Conservation (phyloP, 2,888 invertebrate genomes). For the Heliconius ethilla region DNA sequence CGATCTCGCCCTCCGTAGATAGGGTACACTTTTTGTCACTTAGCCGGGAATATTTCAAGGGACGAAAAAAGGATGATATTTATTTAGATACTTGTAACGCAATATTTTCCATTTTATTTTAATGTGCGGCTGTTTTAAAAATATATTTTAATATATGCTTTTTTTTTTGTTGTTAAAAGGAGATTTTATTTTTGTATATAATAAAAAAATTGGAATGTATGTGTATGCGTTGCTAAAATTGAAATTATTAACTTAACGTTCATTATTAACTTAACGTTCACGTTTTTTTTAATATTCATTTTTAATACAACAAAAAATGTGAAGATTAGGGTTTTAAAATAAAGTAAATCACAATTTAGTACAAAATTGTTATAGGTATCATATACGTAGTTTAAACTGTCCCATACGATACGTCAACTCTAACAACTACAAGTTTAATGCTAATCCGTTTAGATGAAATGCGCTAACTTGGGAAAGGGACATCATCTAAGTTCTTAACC, state of each 20-base stretch:
- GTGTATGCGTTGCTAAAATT: too few species aligned
- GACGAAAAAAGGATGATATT: conserved; percentile 54
- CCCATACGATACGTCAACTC: neutral
- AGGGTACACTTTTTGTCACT: conserved; percentile 79
- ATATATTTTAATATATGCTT: neutral
- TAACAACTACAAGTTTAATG: conserved; percentile 44
- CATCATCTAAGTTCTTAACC: neutral
- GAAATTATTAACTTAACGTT: too few species aligned
- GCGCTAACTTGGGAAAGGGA: conserved; percentile 38
- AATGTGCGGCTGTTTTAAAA: neutral
- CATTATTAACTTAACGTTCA: too few species aligned
- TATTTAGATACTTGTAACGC: conserved; percentile 48
- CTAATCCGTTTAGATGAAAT: conserved; percentile 60
- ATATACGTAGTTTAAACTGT: neutral
- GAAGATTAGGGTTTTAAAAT: too few species aligned
- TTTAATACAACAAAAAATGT: too few species aligned
- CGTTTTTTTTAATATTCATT: too few species aligned
- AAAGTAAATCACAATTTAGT: too few species aligned
- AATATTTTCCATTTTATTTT: conserved; percentile 29
- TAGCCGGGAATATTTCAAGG: conserved; percentile 70
- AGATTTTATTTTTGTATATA: too few species aligned
- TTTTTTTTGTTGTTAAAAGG: neutral
- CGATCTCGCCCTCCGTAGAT: conserved; percentile 65
- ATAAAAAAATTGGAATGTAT: too few species aligned
- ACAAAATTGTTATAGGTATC: too few species aligned